A percentile compares a stretch with the other conserved stretches of the same genome.
These are phyloP conservation scores for Rotaria socialis DNA, from an alignment of 2,888 invertebrate genomes.

Conservation along the genomic window DNA sequence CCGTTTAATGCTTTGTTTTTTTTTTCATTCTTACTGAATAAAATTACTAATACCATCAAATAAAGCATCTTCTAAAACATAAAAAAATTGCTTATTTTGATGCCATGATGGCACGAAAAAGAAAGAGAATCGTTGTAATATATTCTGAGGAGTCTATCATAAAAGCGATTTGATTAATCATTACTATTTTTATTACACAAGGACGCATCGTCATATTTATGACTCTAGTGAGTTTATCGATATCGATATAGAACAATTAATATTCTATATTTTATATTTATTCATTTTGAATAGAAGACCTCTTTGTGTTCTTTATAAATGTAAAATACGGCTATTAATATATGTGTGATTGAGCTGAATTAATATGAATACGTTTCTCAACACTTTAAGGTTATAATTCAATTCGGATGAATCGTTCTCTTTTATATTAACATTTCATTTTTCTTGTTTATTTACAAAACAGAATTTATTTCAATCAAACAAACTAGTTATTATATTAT, in stretches of 20 bases:
- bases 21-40: no score
- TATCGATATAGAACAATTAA: background rate
- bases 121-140: no score
- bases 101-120: no score
- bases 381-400: no score
- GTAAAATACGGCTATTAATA: background rate
- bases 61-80: no score
- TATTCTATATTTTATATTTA: background rate
- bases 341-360: background rate
- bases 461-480: background rate
- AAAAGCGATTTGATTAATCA: background rate
- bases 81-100: no score
- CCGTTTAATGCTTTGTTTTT: no score
- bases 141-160: background rate
- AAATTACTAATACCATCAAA: no score
- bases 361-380: no score
- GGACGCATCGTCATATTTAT: background rate
- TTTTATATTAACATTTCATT: no score
- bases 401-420: no score
- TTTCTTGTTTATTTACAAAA: background rate
- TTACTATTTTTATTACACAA: background rate
- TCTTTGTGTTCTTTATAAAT: no score
- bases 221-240: background rate
- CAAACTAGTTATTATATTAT: background rate
- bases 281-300: background rate